Conservation (phyloP, 2,797 vertebrate genomes). For the Mormyrops attenuatus region DNA sequence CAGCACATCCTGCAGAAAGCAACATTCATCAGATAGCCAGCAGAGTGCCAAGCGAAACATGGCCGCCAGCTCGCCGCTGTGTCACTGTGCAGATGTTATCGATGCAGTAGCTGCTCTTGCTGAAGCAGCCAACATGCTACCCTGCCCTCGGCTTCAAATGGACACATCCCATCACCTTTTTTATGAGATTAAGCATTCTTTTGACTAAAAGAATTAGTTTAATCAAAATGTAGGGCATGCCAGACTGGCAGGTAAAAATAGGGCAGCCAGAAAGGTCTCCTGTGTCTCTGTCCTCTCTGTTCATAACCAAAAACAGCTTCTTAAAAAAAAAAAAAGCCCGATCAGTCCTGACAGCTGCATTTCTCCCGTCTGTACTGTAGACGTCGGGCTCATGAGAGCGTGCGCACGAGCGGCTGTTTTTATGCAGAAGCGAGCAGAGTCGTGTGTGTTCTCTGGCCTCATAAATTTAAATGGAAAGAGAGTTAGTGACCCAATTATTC, state of each 20-base stretch:
- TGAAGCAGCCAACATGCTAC: background rate
- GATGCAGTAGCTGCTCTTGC: background rate
- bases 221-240: background rate
- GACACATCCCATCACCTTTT: background rate
- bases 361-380: background rate
- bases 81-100: background rate
- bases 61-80: background rate
- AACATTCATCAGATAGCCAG: background rate
- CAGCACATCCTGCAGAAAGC: background rate
- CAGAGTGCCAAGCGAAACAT: background rate
- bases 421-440: background rate
- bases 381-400: background rate
- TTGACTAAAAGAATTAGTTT: background rate
- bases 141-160: background rate
- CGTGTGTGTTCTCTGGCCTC: background rate
- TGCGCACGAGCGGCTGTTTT: background rate
- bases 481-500: background rate
- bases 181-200: background rate
- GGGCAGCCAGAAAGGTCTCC: background rate
- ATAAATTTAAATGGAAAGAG: background rate
- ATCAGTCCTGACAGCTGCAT: background rate
- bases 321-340: background rate
- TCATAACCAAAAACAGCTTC: background rate
- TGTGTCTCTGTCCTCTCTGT: background rate
- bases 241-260: background rate